Base-by-base conservation (phyloP, 1,140 invertebrate species). In the Psix sp. region DNA sequence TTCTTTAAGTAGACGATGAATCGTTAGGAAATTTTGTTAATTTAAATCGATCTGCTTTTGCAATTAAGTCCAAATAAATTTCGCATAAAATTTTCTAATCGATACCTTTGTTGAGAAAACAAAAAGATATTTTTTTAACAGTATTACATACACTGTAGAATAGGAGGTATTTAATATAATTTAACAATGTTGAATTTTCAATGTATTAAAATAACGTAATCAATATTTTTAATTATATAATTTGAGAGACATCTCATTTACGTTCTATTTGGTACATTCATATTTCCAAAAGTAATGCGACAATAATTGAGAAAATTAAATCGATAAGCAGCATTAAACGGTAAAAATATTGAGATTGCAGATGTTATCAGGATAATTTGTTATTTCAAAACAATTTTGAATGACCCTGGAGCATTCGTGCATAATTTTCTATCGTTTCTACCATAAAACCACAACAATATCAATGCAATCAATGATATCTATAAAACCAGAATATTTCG, bases 371-470 rank as follows among this genome's bases (percentile, higher is more conserved):
- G 57, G 63, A 63, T 71, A 71, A 71, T 71, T 63, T 63, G 67
- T 62, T 70, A 63, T 71, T 43, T 54, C 26, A 5, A 38, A 63
- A 49, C 43, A 63, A 71, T 63, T 56, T 57, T 36, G 38, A 16
- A 36, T 63, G 67, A 56, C 67, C 57, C 67, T 31, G 56, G 67
- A 57, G 67, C 51, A 71, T 63, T 71, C 57, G 26, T 71, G 67
- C 51, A 63, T 71, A 71, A 71, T 57, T 71, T 62, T 35, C 21
- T 39, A 35, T 42, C 18, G 57, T 49, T 56, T 21, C 31, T 38
- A 29, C 29, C 51, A 71, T 49, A 71, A 49, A 68, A 68, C 51
- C 46, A 31, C 57, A 71, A 71, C 56, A 51, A 57, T 63, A 62
- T 68, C 65, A 52, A 52, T 59, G 31, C 48, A 70, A 70, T 54